Base-by-base conservation (phyloP, 2,113 vertebrate genomes). In the Phasianus colchicus region DNA sequence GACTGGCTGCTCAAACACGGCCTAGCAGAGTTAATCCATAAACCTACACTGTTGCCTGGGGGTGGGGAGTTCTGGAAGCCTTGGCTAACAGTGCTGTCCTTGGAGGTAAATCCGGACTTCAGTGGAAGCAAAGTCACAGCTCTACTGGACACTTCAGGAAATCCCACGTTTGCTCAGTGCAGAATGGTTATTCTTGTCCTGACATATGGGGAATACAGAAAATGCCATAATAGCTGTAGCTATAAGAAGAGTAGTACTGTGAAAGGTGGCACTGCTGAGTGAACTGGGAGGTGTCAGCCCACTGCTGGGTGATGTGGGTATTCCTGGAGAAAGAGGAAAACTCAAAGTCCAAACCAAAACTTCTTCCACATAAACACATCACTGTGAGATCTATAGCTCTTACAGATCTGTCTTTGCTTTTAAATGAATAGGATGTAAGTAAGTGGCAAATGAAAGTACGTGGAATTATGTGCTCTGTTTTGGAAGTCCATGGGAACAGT, bases 401-500 rank as follows among this genome's bases (percentile, higher is more conserved):
- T 4, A 64, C 25, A 52, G 36, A 30, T 30, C 45, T 48, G 0
- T 40, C 52, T 72, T 45, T 76, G 16, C 30, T 89, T 84, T 48
- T 21, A 83, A 83, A 48, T 17, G 32, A 70, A 21, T 30, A 47
- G 29, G 64, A 19, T 21, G 40, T 47, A 69, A 73, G 40, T 47
- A 69, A 73, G 52, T 61, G 64, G 83, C 42, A 85, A 72, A 67
- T 29, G 38, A 38, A 78, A 52, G 78, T 45, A 42, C 10, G 32
- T 1, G 6, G 16, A 11, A 38, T 24, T 1, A 29, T 32, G 21
- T 22, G 72, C 22, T 4, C 2, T 45, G 3, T 27, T 43, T 45
- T 36, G 76, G 60, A 84, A 43, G 67, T 13, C 7, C 7, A 3
- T 0, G 0, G 32, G 73, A 86, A 13, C 0, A 3, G 34, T 43